Conservation (phyloP, 2,113 vertebrate species). For the Mugil cephalus region DNA sequence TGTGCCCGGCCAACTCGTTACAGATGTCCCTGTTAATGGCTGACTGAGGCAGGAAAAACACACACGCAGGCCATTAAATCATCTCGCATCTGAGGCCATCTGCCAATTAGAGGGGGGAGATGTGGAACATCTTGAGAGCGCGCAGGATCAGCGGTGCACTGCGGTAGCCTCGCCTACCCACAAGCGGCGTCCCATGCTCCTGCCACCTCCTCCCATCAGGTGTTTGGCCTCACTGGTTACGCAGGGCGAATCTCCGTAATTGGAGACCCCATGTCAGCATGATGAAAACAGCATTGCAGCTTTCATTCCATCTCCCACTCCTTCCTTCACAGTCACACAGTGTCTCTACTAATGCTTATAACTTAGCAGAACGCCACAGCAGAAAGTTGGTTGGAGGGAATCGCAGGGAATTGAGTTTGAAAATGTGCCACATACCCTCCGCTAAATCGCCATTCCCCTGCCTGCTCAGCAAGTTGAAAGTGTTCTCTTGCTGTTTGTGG, state of each 20-base stretch:
- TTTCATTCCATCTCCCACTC: slow-evolving; percentile 52
- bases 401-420: slow-evolving; percentile 43
- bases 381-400: slow-evolving; percentile 19
- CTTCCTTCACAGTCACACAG: slow-evolving; percentile 36
- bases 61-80: slow-evolving; percentile 79
- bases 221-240: slow-evolving; percentile 63
- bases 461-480: slow-evolving; percentile 56
- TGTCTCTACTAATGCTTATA: slow-evolving; percentile 33
- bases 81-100: slow-evolving; percentile 79
- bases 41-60: slow-evolving; percentile 79
- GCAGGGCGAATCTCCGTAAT: slow-evolving; percentile 67
- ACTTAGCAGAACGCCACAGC: slow-evolving; percentile 44
- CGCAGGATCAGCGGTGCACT: slow-evolving; percentile 69
- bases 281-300: slow-evolving; percentile 64
- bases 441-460: slow-evolving; percentile 50
- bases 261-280: slow-evolving; percentile 58
- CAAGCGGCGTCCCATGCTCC: slow-evolving; percentile 51
- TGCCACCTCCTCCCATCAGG: slow-evolving; percentile 65
- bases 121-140: slow-evolving; percentile 81
- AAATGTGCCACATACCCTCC: slow-evolving; percentile 42
- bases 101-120: slow-evolving; percentile 82
- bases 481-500: slow-evolving; percentile 34
- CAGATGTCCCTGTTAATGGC: slow-evolving; percentile 84
- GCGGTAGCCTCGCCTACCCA: slow-evolving; percentile 65
- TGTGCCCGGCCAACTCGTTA: slow-evolving; percentile 80